Conservation (phyloP, 2,888 invertebrate species). For the Athetis lepigone region DNA sequence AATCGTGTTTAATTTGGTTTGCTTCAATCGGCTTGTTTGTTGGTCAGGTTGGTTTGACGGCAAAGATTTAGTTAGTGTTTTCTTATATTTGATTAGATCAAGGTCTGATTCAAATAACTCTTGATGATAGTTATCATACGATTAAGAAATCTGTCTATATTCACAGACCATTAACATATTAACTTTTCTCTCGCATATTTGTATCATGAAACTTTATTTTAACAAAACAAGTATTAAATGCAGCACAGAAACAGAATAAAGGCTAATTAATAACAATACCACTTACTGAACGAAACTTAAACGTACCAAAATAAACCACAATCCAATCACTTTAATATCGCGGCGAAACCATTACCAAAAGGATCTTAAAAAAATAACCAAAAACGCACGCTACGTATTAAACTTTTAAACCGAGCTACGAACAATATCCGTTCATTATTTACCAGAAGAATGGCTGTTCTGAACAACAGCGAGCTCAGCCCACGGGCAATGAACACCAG, state of each 20-base stretch:
- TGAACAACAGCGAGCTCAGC: slow-evolving; percentile 53
- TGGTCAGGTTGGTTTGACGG: slow-evolving; percentile 16
- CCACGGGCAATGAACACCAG: slow-evolving; percentile 71
- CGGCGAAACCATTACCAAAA: slow-evolving; percentile 27
- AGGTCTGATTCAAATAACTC: too few relatives aligned
- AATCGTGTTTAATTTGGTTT: slow-evolving; percentile 61
- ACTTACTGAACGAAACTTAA: neutral
- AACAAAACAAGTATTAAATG: neutral
- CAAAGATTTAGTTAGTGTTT: slow-evolving; percentile 28
- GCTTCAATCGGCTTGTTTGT: slow-evolving; percentile 58
- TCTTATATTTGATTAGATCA: neutral
- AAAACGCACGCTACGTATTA: slow-evolving; percentile 35
- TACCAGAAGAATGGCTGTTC: slow-evolving; percentile 61
- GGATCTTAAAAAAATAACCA: slow-evolving; percentile 37
- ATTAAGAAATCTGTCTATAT: too few relatives aligned
- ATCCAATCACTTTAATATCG: slow-evolving; percentile 6
- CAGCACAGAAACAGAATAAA: neutral
- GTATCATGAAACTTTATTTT: too few relatives aligned
- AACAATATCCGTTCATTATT: slow-evolving; percentile 63
- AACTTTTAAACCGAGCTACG: slow-evolving; percentile 51
- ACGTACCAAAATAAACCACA: slow-evolving; percentile 13
- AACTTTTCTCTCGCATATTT: too few relatives aligned
- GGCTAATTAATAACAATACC: neutral
- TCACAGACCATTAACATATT: too few relatives aligned
- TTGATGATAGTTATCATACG: too few relatives aligned